Conservation (phyloP, 2,113 vertebrate species). For the Tragelaphus imberbis region DNA sequence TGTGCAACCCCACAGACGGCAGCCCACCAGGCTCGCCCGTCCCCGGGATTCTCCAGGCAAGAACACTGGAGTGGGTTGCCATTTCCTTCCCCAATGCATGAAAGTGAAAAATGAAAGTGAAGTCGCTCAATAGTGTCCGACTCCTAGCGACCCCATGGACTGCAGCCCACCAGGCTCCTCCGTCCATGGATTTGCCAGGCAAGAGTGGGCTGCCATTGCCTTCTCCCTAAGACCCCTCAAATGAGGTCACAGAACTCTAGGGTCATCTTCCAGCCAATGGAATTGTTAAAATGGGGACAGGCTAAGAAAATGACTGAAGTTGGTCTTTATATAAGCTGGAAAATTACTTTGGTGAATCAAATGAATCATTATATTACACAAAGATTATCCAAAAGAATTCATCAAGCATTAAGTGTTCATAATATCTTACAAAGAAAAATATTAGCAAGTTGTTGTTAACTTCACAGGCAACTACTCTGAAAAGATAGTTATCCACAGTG, state of each 20-base stretch:
- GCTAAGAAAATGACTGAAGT: neutral
- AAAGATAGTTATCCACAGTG: neutral
- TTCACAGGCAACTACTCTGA: neutral
- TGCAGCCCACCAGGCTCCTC: too few species aligned
- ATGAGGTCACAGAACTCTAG: neutral
- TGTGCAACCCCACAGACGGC: too few species aligned
- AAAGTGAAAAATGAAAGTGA: too few species aligned
- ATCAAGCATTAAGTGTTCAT: neutral
- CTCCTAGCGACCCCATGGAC: too few species aligned
- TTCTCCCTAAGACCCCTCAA: neutral
- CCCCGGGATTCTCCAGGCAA: too few species aligned
- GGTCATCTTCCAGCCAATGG: neutral
- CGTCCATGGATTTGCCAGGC: too few species aligned
- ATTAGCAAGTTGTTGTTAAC: neutral
- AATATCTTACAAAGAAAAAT: neutral
- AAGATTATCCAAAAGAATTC: neutral
- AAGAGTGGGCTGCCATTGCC: too few species aligned
- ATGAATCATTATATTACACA: neutral
- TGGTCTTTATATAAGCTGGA: neutral
- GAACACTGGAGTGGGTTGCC: too few species aligned
- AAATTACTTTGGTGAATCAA: neutral
- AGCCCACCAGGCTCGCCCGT: too few species aligned
- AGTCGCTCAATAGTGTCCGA: too few species aligned
- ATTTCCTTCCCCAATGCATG: too few species aligned
- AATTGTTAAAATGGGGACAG: neutral